These are phyloP conservation scores for Drosophila tani DNA, from an alignment of 1,140 invertebrate species.

Conservation along the genomic window DNA sequence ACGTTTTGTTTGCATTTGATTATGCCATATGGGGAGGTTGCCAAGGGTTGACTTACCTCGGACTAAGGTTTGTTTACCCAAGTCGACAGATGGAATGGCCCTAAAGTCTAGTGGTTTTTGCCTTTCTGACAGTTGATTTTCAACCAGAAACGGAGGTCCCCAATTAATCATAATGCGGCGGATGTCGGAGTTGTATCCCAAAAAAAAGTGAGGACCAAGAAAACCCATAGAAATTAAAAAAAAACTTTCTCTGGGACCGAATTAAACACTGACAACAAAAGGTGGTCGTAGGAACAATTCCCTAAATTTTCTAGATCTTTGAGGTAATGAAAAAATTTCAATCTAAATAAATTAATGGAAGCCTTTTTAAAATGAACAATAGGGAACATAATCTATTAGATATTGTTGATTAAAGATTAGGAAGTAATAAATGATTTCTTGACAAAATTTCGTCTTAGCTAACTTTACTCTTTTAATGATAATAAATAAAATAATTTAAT, in stretches of 20 bases:
- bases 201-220: neutral
- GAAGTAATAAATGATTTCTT: no score
- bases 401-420: no score
- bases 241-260: conserved; percentile 19
- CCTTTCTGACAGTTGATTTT: conserved; percentile 2
- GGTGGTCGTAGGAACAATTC: neutral
- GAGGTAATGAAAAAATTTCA: neutral
- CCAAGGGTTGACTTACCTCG: conserved; percentile 3
- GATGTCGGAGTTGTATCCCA: neutral
- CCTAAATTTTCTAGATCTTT: neutral
- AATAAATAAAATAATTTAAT: no score
- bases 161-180: conserved; percentile 57
- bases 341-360: neutral
- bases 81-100: conserved; percentile 24
- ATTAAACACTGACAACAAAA: neutral
- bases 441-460: no score
- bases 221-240: conserved; percentile 4
- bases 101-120: neutral
- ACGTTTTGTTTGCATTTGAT: conserved; percentile 62
- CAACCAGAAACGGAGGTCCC: neutral
- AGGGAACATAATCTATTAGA: neutral
- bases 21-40: conserved; percentile 23
- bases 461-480: no score
- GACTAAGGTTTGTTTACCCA: conserved; percentile 4
- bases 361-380: neutral